phyloP scores from a whole-genome alignment of 2,888 invertebrate species.

The Calliscelio sp. region DNA sequence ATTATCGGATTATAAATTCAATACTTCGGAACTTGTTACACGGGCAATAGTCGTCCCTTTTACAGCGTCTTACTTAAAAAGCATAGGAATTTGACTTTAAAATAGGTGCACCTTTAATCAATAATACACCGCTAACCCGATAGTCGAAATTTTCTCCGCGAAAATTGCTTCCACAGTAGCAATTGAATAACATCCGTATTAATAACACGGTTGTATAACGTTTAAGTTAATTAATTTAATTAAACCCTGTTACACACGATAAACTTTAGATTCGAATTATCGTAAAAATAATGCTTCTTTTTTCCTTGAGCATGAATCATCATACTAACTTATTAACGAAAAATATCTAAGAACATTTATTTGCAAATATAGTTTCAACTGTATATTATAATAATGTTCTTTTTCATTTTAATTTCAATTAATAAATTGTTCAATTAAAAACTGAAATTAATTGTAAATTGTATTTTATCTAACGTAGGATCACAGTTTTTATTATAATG shows the following conservation, averaged over 20 bases:
- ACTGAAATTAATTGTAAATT: no score
- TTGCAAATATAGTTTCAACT: no score
- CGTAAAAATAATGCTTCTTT: not conserved
- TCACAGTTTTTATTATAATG: conserved; percentile 3
- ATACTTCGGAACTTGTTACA: conserved; percentile 16
- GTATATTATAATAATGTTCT: no score
- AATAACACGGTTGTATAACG: conserved; percentile 19
- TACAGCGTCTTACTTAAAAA: conserved; percentile 25
- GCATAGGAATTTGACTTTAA: conserved; percentile 29
- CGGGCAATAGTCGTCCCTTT: conserved; percentile 8
- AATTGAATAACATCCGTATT: conserved; percentile 21
- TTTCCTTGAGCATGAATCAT: not conserved
- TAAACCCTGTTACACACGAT: not conserved
- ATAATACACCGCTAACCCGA: conserved; percentile 12
- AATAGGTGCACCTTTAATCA: conserved; percentile 33
- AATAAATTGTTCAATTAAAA: no score
- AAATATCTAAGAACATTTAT: no score
- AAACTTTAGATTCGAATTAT: not conserved
- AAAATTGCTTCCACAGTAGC: conserved; percentile 31
- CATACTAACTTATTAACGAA: no score
- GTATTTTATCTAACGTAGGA: no score
- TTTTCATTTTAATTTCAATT: no score
- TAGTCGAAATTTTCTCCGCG: conserved; percentile 26
- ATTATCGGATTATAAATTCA: conserved; percentile 26
- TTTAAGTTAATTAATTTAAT: conserved; percentile 30